Base-by-base conservation (phyloP, 2,888 invertebrate genomes). In the Cacoxenus indagator region DNA sequence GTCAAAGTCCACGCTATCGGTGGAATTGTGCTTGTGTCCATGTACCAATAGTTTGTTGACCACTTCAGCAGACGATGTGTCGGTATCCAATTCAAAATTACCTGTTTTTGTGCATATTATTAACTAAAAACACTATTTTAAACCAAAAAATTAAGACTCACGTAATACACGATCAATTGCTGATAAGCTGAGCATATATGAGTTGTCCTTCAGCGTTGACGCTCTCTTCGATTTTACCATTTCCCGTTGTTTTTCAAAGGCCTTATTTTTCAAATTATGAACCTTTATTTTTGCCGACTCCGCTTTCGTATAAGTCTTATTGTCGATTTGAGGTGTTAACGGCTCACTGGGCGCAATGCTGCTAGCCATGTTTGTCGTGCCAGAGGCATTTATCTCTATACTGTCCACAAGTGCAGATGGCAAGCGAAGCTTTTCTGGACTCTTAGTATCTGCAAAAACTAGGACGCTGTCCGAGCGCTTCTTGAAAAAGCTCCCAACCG, bases 141-240 rank as follows among this genome's bases (percentile, higher is more conserved):
- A 6, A 48, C 27, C 1, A 64, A 46, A 48, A 26, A 45, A 1
- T 51, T 55, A 27, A 37, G 17, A 76, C 79, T 78, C 72, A 87
- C 87, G 76, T 43, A 88, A 70, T 4, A 86, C 86, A 24, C 82
- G 80, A 69, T 85, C 85, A 17, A 88, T 87, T 1, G 85, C 86
- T 0, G 87, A 85, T 55, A 88, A 68, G 48, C 86, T 87, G 8
- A 87, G 71, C 6, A 85, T 55, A 64, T 85, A 86, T 0, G 87
- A 86, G 46, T 71, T 82, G 17, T 65, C 19, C 11, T 74, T 70
- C 24, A 78, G 78, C 2, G 81, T 79, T 1, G 82, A 79, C 65
- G 76, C 77, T 46, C 78, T 78, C 17, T 81, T 83, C 9, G 79
- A 81, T 26, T 83, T 61, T 8, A n/a, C 31, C 19, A 61, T 22